phyloP scores from a whole-genome alignment of 2,888 invertebrate species.

The Saturnia japonica region DNA sequence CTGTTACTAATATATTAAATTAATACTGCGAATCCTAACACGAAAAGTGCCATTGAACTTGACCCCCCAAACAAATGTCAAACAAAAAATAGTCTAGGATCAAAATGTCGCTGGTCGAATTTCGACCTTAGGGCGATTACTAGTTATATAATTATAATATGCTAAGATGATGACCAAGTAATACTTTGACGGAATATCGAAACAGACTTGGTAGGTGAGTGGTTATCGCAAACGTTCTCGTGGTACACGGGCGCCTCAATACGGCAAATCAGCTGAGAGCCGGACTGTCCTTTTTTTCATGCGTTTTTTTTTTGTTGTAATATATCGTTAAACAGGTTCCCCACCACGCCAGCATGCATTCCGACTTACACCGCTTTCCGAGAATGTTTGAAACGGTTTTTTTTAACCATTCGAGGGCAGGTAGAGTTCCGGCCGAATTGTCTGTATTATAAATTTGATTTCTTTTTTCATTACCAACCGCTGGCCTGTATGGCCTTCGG shows the following conservation, averaged over 20 bases:
- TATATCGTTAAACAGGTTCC: conserved; percentile 10
- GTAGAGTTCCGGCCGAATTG: conserved; percentile 13
- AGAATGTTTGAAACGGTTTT: conserved; percentile 14
- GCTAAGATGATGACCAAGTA: no score
- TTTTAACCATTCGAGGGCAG: conserved; percentile 3
- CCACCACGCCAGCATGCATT: conserved; percentile 6
- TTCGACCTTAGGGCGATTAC: no score
- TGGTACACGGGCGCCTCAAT: conserved; percentile 8
- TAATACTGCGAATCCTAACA: no score
- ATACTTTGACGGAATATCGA: no score
- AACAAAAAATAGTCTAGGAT: no score
- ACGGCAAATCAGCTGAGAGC: conserved; percentile 5
- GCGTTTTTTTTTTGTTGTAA: background rate
- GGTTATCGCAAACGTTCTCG: background rate
- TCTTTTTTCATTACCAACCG: background rate
- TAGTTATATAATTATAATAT: no score
- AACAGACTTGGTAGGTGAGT: no score
- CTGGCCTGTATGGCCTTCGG: background rate
- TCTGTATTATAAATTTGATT: conserved; percentile 2
- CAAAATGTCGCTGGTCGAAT: no score
- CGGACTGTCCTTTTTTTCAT: conserved; percentile 3
- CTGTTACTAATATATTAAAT: no score
- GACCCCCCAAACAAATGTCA: no score
- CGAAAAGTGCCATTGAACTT: no score
- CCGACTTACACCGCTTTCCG: conserved; percentile 10